Evolutionary conservation across 2,888 invertebrate genomes (phyloP).

Genomic region (Neria commutata): DNA sequence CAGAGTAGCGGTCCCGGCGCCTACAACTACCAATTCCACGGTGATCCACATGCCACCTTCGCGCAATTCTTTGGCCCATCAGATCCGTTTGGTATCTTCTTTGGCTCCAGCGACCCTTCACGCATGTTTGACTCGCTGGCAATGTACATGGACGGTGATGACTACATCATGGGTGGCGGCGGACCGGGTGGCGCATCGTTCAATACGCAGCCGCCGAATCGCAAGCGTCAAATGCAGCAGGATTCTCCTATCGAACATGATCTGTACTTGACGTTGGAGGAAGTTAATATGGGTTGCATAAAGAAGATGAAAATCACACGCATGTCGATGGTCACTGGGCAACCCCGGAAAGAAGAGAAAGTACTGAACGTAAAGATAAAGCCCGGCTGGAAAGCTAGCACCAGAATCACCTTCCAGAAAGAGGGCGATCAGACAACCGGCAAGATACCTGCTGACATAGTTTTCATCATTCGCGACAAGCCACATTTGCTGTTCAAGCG

Average conservation of each 20-base stretch:
- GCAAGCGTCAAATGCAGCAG: constrained; percentile 81
- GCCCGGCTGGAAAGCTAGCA: constrained; percentile 98
- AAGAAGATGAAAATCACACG: constrained; percentile 99
- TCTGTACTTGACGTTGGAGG: constrained; percentile 89
- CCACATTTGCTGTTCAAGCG: constrained; percentile 89
- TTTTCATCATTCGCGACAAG: constrained; percentile 95
- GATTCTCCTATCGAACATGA: constrained; percentile 93
- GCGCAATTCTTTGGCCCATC: constrained; percentile 97
- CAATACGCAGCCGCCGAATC: constrained; percentile 72
- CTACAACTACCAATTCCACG: constrained; percentile 81
- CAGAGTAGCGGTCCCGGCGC: constrained; percentile 62
- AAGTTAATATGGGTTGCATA: constrained; percentile 89
- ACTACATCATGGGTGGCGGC: too few relatives aligned
- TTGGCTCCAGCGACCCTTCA: constrained; percentile 86
- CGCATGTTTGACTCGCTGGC: constrained; percentile 74
- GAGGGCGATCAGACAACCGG: constrained; percentile 95
- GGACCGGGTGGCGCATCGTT: constrained; percentile 79
- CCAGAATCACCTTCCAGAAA: constrained; percentile 95
- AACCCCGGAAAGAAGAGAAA: constrained; percentile 88
- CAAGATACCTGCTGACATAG: constrained; percentile 94
- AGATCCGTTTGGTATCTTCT: constrained; percentile 95
- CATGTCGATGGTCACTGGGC: constrained; percentile 81
- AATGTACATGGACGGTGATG: constrained; percentile 78
- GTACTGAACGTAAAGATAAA: constrained; percentile 93
- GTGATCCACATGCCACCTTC: constrained; percentile 95